phyloP scores from a whole-genome alignment of 2,797 vertebrate genomes.

The Molossus alvarezi region DNA sequence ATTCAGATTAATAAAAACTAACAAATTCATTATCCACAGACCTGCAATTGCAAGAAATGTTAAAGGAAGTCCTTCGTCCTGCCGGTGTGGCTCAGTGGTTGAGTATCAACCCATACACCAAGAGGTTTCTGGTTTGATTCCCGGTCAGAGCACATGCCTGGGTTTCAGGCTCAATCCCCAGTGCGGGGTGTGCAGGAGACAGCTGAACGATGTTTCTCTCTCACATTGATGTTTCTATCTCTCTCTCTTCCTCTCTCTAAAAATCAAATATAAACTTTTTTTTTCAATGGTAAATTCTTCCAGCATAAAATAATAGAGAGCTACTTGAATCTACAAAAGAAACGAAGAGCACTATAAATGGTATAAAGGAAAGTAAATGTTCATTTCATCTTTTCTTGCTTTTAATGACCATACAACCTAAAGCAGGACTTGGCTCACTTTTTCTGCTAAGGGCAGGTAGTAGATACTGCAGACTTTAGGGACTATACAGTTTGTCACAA shows the following conservation, averaged over 20 bases:
- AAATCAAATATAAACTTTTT: too few species aligned
- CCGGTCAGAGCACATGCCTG: too few species aligned
- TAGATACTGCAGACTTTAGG: neutral
- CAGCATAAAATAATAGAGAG: neutral
- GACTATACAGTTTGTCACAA: neutral
- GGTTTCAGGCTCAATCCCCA: too few species aligned
- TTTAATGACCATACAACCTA: neutral
- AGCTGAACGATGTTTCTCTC: too few species aligned
- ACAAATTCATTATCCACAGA: conserved; percentile 36
- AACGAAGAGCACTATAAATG: neutral
- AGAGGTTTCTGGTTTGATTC: too few species aligned
- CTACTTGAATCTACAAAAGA: neutral
- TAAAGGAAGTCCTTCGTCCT: neutral
- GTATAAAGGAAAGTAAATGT: conserved; percentile 9
- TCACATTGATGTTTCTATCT: too few species aligned
- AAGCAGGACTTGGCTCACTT: neutral
- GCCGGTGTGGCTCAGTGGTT: too few species aligned
- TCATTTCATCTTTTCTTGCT: neutral
- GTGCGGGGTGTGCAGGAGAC: too few species aligned
- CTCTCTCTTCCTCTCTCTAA: too few species aligned
- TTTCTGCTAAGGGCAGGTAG: neutral
- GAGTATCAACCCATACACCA: too few species aligned
- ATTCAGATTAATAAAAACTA: conserved; percentile 46
- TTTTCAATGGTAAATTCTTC: neutral
- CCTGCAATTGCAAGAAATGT: neutral